phyloP scores from a whole-genome alignment of 2,113 vertebrate genomes.

The Pollachius pollachius region DNA sequence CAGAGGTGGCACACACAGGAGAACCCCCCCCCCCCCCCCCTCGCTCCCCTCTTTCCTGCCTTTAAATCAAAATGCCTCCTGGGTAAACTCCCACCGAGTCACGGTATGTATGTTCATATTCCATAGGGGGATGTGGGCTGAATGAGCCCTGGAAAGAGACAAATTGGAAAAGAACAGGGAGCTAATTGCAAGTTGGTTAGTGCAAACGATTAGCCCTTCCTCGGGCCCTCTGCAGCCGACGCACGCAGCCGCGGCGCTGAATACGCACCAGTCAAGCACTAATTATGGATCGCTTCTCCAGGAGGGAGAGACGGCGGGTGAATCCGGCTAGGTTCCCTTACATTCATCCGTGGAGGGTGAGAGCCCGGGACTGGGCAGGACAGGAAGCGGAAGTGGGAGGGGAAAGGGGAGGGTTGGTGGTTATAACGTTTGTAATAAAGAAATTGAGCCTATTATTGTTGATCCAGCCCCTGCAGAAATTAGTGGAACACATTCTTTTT shows the following conservation, averaged over 20 bases:
- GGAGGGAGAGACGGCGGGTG: constrained; percentile 60
- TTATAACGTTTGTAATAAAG: constrained; percentile 78
- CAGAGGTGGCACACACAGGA: constrained; percentile 60
- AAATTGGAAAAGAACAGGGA: constrained; percentile 48
- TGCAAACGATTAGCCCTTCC: constrained; percentile 58
- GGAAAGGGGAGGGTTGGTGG: constrained; percentile 72
- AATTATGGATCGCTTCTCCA: constrained; percentile 62
- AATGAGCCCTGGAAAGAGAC: constrained; percentile 37
- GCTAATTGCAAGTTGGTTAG: constrained; percentile 66
- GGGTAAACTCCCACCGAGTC: constrained; percentile 45
- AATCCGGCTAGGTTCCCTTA: constrained; percentile 50
- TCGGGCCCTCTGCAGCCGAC: constrained; percentile 45
- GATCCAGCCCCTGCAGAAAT: constrained; percentile 83
- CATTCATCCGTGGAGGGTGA: constrained; percentile 68
- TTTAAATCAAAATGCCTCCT: constrained; percentile 62
- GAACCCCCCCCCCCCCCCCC: constrained; percentile 18
- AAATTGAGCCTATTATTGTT: constrained; percentile 89
- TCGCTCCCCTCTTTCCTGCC: constrained; percentile 17
- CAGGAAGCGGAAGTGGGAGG: constrained; percentile 67
- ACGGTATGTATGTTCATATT: constrained; percentile 48
- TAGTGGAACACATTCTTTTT: constrained; percentile 86
- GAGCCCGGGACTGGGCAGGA: constrained; percentile 76
- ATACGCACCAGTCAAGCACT: constrained; percentile 59
- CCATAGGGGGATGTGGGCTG: constrained; percentile 50
- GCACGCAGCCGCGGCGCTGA: constrained; percentile 43